A percentile compares a stretch with the other conserved stretches of the same genome.
Conservation (phyloP, 92 coral and sea anemone genomes). For the Bergia sp. region DNA sequence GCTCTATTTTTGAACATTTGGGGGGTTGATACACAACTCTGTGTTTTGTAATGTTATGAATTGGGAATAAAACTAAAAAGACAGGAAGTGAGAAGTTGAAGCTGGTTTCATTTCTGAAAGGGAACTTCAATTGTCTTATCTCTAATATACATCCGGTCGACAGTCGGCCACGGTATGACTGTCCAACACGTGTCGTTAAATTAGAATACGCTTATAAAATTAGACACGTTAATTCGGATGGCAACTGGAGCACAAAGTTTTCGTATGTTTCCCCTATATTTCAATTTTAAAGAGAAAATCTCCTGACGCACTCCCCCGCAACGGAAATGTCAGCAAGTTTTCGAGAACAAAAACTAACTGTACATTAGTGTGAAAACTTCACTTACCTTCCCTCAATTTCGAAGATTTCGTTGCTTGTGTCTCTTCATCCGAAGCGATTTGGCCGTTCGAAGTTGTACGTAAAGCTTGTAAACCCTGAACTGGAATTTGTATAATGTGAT, state of each 20-base stretch:
- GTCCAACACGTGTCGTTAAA: slow-evolving; percentile 39
- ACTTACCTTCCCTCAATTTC: slow-evolving; percentile 16
- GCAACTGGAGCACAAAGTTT: background rate
- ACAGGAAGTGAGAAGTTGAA: slow-evolving; percentile 36
- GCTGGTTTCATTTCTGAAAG: background rate
- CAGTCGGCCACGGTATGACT: background rate
- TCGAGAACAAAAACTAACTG: background rate
- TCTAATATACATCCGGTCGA: slow-evolving; percentile 30
- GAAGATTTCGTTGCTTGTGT: slow-evolving; percentile 1
- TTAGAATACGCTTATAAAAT: background rate
- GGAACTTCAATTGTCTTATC: background rate
- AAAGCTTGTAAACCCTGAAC: slow-evolving; percentile 75
- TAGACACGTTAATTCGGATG: background rate
- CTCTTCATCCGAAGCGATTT: slow-evolving; percentile 14
- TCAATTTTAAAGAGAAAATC: background rate
- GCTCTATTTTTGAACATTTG: background rate
- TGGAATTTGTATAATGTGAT: slow-evolving; percentile 81
- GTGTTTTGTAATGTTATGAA: slow-evolving; percentile 5
- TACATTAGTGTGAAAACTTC: background rate
- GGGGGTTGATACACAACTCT: background rate
- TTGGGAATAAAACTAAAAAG: background rate
- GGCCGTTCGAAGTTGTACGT: slow-evolving; percentile 47
- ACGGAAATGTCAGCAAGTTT: slow-evolving; percentile 20
- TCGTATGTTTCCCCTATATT: background rate
- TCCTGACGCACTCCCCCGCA: slow-evolving; percentile 40